Evolutionary conservation across 1,140 invertebrate species (phyloP), one percentile per base, ranked within the genome.

Genomic region (Protaetia brevitarsis): DNA sequence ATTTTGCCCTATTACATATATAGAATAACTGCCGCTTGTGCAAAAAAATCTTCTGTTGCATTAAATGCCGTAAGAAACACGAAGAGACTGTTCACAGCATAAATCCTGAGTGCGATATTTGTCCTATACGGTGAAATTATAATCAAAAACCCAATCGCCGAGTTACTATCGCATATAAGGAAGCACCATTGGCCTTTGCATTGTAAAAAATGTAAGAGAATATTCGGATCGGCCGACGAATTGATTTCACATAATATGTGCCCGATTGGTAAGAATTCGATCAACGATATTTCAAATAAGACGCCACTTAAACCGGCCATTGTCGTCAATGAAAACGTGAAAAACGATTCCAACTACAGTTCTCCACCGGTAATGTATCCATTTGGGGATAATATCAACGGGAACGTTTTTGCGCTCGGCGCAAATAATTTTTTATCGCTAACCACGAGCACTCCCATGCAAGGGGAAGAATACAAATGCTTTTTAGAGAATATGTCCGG

Each of bases 11-110:
- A 60, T 1, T 29, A 28, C 16, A 30, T 16, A 29, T 60, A 1
- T n/a, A 65, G 63, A 65, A 65, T 36, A 58, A 65, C 2, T 65
- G 63, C 31, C 41, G 63, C 19, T 31, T 57, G 1, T 65, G 63
- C 36, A 31, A 11, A 65, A 65, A 65, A 30, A 30, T 58, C 11
- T 65, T 65, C 27, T 65, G 63, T 36, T 65, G 63, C 21, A 13
- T 29, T 58, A 21, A 29, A 10, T 65, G 63, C 58, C 63, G 63
- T 3, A 21, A 57, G 16, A 65, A 65, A 26, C 63, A 65, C 16
- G 63, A 65, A 13, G 1, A 31, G 21, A 30, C 5, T 13, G n/a
- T n/a, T 10, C 63, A 65, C 26, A 26, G 36, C n/a, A 13, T 57
- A 11, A 31, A 65, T 36, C 45, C 45, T 11, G 28, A 30, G 30